Evolutionary conservation across 2,888 invertebrate genomes (phyloP), one percentile per base, ranked within the genome.

Genomic region (Himalopsyche anomala): DNA sequence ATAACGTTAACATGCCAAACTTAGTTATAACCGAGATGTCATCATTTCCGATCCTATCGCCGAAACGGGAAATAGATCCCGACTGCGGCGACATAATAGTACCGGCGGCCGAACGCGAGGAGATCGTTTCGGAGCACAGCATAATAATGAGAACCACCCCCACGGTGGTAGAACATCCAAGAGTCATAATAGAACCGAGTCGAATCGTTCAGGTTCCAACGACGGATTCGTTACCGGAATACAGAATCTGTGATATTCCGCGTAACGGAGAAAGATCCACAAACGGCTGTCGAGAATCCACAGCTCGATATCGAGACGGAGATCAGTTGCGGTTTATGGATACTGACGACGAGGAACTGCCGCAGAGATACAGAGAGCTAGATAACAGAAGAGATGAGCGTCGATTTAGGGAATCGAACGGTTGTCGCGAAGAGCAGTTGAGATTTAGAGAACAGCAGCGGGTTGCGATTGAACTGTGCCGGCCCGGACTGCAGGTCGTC

Each of bases 401-500:
- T 92, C 90, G 92, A 91, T 89, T 90, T 74, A 74, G 86, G 12
- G 85, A 88, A n/a, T 84, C 85, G n/a, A 85, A 85, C 80, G 87
- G 87, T 12, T 87, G 86, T 54, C 81, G 80, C 45, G 88, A 89
- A 19, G 86, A 88, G 82, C 86, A 82, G 82, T 55, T 85, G 80
- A 55, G 86, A 15, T 82, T 88, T 40, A 56, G 89, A 19, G 88
- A 89, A 87, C 87, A 89, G 89, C 89, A 90, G 89, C 86, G 90
- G 54, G 88, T 85, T 19, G 89, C 87, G 89, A 90, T 92, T 90
- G 93, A 93, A 90, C 81, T 89, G 90, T 93, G 90, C 91, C 92
- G 89, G 69, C 89, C 94, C 91, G 90, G 93, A 91, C 86, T 94
- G 91, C 88, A 91, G 84, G 92, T 91, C 84, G 89, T 91, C 88